Evolutionary conservation across 1,140 invertebrate species (phyloP), one percentile per base, ranked within the genome.

Genomic region (Pseudoatta argentina): DNA sequence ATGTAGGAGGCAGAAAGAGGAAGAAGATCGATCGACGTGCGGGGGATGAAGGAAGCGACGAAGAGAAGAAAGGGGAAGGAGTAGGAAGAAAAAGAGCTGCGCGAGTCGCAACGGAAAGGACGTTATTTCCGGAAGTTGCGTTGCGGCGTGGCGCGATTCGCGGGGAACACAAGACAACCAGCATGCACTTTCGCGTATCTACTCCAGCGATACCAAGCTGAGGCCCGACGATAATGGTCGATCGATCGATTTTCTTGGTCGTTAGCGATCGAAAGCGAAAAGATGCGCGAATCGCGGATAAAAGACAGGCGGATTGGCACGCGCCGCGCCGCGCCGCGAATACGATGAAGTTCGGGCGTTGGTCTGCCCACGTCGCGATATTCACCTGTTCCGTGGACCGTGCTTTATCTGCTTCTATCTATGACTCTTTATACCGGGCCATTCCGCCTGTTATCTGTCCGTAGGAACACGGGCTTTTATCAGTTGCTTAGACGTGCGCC

Each of bases 401-500:
- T 92, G 87, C 86, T 94, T 95, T 95, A 95, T 95, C 94, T 92
- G 91, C 69, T 77, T 93, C 94, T 94, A 94, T 94, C 93, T 93
- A 94, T 93, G 91, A 93, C 91, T 94, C 93, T 95, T 94, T 93
- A 92, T 93, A 93, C 91, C 79, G 89, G 87, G 92, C 92, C 91
- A 91, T 93, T 93, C 89, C 92, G 91, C 87, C 89, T 89, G 92
- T 95, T 95, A 95, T 95, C 95, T 95, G 88, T 90, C 89, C 91
- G 87, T 90, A 91, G 88, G 91, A 90, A 93, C 88, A 93, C 92
- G 92, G 90, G 92, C 87, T 93, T 95, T 95, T 95, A 95, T 95
- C 95, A 95, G 94, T 92, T 94, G 93, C 94, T 95, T 95, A 95
- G 94, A 94, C 91, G 86, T 73, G 86, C 73, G 78, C 88, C 91